Conservation (phyloP, 1,140 invertebrate species). For the Papilio glaucus region DNA sequence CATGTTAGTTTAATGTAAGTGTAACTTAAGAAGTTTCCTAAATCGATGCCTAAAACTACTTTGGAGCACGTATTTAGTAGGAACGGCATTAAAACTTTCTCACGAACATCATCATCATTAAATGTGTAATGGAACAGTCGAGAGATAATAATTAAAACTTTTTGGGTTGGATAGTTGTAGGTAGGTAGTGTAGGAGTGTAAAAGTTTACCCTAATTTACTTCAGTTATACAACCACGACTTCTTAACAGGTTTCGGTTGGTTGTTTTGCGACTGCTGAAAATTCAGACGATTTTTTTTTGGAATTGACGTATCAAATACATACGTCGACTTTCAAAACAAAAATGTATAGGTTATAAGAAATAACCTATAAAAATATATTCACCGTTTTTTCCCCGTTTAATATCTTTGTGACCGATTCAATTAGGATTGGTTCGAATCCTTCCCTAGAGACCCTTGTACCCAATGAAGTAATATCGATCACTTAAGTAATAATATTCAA, state of each 20-base stretch:
- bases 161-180: neutral
- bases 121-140: neutral
- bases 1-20: neutral
- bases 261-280: too few relatives aligned
- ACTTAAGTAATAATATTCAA: neutral
- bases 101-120: neutral
- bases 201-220: too few relatives aligned
- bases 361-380: neutral
- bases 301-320: too few relatives aligned
- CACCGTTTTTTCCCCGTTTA: neutral
- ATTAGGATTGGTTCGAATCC: conserved; percentile 15
- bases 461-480: conserved; percentile 3
- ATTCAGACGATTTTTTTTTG: too few relatives aligned
- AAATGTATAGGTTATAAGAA: neutral
- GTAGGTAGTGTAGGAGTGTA: neutral
- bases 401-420: conserved; percentile 11
- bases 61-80: neutral
- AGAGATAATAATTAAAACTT: neutral
- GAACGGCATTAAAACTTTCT: neutral
- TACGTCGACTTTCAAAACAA: too few relatives aligned
- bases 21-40: neutral
- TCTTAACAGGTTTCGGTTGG: too few relatives aligned
- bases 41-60: neutral
- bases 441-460: neutral
- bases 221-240: too few relatives aligned